Evolutionary conservation across 2,113 vertebrate species (phyloP).

Genomic region (Hystrix brachyura): DNA sequence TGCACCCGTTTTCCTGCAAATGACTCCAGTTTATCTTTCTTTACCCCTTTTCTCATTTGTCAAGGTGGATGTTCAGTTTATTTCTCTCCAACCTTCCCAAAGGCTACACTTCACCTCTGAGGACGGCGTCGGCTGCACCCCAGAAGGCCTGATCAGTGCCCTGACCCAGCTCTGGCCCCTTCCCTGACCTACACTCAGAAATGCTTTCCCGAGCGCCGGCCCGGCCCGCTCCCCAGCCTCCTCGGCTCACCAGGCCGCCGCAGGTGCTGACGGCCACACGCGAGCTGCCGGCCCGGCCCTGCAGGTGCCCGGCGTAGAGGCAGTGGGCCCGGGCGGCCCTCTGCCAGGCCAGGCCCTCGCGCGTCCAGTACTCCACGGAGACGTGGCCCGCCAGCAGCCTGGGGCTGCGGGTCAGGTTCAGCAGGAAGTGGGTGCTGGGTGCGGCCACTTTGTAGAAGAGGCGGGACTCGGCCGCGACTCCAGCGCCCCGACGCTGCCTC

Average conservation of each 20-base stretch:
- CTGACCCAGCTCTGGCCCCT: not conserved
- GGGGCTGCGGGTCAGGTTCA: constrained; percentile 96
- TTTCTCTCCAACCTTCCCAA: not conserved
- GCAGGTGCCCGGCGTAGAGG: constrained; percentile 96
- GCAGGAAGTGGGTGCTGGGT: constrained; percentile 94
- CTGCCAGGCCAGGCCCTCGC: constrained; percentile 95
- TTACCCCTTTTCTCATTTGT: not conserved
- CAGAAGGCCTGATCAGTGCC: not conserved
- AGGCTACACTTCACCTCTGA: constrained; percentile 10
- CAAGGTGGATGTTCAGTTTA: not conserved
- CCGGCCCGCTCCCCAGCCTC: not conserved
- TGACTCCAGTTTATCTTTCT: not conserved
- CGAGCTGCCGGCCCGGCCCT: constrained; percentile 93
- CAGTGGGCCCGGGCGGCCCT: constrained; percentile 94
- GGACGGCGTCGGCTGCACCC: not conserved
- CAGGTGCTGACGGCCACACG: constrained; percentile 99
- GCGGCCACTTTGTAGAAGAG: constrained; percentile 97
- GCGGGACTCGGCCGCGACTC: constrained; percentile 87
- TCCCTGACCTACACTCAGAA: not conserved
- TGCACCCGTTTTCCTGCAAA: not conserved
- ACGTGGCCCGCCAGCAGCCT: constrained; percentile 95
- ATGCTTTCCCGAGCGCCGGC: not conserved
- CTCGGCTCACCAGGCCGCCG: constrained; percentile 96
- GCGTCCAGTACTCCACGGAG: constrained; percentile 98
- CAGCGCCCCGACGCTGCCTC: constrained; percentile 88